These are phyloP conservation scores for Aselliscus stoliczkanus DNA, from an alignment of 2,797 vertebrate genomes.

Conservation along the genomic window DNA sequence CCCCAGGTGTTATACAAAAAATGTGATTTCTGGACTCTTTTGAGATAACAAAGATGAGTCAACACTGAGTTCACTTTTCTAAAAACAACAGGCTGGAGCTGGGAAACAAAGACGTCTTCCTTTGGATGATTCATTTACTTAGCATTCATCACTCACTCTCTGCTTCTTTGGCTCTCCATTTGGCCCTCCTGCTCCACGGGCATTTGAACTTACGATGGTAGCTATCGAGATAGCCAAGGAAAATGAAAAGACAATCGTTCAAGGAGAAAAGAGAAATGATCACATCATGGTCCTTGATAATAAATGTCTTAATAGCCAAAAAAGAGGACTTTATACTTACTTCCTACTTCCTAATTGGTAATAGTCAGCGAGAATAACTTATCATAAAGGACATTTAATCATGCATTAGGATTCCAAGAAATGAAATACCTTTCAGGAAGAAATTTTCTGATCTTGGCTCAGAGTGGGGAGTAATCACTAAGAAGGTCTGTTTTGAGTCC, in stretches of 20 bases:
- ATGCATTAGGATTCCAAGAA: neutral
- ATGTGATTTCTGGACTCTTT: neutral
- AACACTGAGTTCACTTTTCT: neutral
- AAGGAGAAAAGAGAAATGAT: neutral
- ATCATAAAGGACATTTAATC: neutral
- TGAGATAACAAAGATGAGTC: constrained; percentile 10
- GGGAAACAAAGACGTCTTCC: neutral
- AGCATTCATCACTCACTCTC: neutral
- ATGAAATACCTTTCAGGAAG: constrained; percentile 16
- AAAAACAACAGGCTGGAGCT: neutral
- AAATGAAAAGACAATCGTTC: neutral
- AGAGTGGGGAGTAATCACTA: neutral
- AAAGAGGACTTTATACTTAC: neutral
- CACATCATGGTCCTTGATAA: neutral
- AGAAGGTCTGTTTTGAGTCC: neutral
- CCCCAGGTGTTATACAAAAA: neutral
- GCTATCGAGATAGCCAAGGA: neutral
- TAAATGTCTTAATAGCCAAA: neutral
- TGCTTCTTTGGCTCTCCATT: neutral
- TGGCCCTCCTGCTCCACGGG: neutral
- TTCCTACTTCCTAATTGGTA: neutral
- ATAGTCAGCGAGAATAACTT: constrained; percentile 17
- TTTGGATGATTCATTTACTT: neutral
- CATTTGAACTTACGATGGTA: constrained; percentile 2
- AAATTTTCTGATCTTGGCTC: neutral